These are phyloP conservation scores for Neomicropteryx cornuta DNA, from an alignment of 1,140 invertebrate species.

Conservation along the genomic window DNA sequence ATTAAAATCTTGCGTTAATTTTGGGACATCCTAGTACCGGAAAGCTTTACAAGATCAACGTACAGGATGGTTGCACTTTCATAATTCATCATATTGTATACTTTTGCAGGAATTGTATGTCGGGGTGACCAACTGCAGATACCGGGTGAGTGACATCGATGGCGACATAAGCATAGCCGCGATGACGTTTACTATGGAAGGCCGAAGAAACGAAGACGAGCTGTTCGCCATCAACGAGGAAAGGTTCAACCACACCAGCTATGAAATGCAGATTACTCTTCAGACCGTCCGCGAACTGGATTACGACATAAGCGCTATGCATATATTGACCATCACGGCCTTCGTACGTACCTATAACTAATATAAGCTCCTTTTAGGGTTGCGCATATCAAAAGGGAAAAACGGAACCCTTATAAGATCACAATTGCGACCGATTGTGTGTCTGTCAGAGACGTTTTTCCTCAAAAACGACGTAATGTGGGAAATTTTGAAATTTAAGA, in stretches of 20 bases:
- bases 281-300: constrained; percentile 20
- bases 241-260: constrained; percentile 17
- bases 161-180: constrained; percentile 31
- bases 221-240: constrained; percentile 23
- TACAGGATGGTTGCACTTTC: not conserved
- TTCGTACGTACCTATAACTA: constrained; percentile 19
- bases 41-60: not conserved
- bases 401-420: not conserved
- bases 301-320: constrained; percentile 26
- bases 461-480: too few relatives aligned
- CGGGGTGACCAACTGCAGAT: constrained; percentile 27
- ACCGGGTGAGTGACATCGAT: constrained; percentile 33
- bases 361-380: not conserved
- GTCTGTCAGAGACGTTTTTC: not conserved
- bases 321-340: constrained; percentile 32
- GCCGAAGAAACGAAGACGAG: constrained; percentile 21
- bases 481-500: not conserved
- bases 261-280: constrained; percentile 26
- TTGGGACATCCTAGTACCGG: not conserved
- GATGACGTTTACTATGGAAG: constrained; percentile 28
- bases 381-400: not conserved
- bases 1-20: not conserved
- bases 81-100: not conserved
- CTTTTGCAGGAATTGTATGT: constrained; percentile 27
- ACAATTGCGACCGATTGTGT: not conserved